Conservation (phyloP, 2,888 invertebrate genomes). For the Cephus nigrinus region DNA sequence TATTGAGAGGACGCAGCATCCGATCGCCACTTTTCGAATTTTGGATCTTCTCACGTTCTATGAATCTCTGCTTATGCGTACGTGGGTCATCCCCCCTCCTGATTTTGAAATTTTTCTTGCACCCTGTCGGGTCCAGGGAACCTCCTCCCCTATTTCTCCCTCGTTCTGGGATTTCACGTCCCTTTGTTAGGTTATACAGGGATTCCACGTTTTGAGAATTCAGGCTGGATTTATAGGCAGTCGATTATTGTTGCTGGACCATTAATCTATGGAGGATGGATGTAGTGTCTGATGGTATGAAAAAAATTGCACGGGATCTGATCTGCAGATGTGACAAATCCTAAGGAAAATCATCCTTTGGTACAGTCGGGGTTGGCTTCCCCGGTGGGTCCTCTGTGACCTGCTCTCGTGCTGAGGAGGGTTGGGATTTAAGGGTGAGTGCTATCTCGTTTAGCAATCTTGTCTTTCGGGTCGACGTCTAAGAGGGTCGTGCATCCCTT, state of each 20-base stretch:
- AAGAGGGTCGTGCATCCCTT: not conserved
- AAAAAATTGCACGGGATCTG: not conserved
- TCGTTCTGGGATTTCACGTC: not conserved
- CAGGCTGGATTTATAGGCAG: not conserved
- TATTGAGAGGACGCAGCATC: not conserved
- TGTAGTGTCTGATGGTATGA: not conserved
- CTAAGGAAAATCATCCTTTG: not conserved
- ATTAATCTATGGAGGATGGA: not conserved
- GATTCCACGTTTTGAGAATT: not conserved
- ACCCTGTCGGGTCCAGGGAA: not conserved
- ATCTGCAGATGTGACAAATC: not conserved
- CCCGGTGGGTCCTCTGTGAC: not conserved
- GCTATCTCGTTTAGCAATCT: constrained; percentile 43
- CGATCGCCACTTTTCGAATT: not conserved
- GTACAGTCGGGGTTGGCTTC: not conserved
- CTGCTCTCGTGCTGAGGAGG: constrained; percentile 13
- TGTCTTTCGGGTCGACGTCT: constrained; percentile 24
- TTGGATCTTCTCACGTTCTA: not conserved
- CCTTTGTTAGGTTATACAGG: not conserved
- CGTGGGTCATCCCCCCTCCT: not conserved
- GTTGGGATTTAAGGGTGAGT: constrained; percentile 42
- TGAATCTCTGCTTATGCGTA: not conserved
- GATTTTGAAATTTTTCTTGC: not conserved
- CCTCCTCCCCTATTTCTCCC: not conserved
- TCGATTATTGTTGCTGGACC: not conserved